Percentiles rank a stretch among this genome's conserved stretches.
Conservation (phyloP, 2,797 vertebrate species). For the Sciurus vulgaris region DNA sequence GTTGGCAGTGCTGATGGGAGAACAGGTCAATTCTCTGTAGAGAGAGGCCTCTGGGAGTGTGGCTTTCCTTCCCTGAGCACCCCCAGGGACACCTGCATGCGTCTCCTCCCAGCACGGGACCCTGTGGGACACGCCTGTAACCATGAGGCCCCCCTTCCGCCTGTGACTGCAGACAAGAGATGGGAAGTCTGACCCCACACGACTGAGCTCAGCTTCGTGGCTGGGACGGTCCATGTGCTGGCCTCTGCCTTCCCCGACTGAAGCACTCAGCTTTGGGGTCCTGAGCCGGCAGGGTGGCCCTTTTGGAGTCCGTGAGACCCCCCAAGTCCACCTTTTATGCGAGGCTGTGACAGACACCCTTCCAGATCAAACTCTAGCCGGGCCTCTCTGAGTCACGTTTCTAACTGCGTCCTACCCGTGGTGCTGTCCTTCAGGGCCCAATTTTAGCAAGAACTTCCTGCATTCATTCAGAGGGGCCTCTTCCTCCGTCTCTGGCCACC, state of each 20-base stretch:
- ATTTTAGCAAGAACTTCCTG: background rate
- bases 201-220: too few species aligned
- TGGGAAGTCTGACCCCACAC: rapidly evolving
- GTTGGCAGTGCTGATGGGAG: background rate
- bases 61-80: background rate
- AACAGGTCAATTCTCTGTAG: background rate
- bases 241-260: rapidly evolving
- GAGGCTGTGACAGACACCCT: background rate
- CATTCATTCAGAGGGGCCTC: background rate
- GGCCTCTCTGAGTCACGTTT: background rate
- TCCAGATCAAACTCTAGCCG: too few species aligned
- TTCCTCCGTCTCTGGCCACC: background rate
- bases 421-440: background rate
- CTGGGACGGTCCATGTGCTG: rapidly evolving
- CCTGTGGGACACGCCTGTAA: background rate
- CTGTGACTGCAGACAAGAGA: background rate
- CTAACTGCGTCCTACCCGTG: too few species aligned
- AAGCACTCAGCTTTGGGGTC: background rate
- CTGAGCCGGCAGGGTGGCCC: background rate
- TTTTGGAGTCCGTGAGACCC: rapidly evolving
- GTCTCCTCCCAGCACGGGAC: background rate
- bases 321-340: background rate
- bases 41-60: background rate
- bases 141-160: background rate
- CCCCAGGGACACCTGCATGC: background rate